These are phyloP conservation scores for Colossoma macropomum DNA, from an alignment of 2,113 vertebrate genomes.

Conservation along the genomic window DNA sequence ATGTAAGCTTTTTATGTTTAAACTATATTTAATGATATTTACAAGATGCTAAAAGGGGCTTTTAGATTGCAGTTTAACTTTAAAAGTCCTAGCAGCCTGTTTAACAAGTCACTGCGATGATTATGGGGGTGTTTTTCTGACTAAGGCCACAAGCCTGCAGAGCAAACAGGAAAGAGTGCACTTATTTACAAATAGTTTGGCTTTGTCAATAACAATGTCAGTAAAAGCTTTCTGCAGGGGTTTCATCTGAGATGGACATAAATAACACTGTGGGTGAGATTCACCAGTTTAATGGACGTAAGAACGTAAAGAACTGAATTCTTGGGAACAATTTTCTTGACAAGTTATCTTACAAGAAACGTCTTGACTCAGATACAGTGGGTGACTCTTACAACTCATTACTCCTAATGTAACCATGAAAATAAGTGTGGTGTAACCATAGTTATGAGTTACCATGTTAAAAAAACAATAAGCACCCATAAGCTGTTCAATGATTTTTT, in stretches of 20 bases:
- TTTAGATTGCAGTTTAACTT: neutral
- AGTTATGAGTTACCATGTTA: no score
- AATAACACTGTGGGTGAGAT: neutral
- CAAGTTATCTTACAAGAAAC: no score
- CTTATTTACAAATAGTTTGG: neutral
- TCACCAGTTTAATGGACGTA: neutral
- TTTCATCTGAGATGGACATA: neutral
- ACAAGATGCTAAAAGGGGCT: neutral
- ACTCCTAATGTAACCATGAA: no score
- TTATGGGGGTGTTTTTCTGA: neutral
- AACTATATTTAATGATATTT: constrained; percentile 3
- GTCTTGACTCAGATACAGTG: no score
- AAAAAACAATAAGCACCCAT: no score
- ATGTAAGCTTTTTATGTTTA: neutral
- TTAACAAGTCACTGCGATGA: neutral
- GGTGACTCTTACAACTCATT: no score
- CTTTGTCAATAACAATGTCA: neutral
- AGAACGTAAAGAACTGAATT: no score
- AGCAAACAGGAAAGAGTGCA: neutral
- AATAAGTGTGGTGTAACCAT: no score
- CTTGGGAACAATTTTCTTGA: no score
- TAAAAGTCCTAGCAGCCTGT: neutral
- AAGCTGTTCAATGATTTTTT: no score
- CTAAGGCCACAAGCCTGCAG: neutral
- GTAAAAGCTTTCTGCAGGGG: neutral